A percentile compares a stretch with the other conserved stretches of the same genome.
Evolutionary conservation across 2,797 vertebrate genomes (phyloP).

Genomic region (Melanotaenia parkinsoni): DNA sequence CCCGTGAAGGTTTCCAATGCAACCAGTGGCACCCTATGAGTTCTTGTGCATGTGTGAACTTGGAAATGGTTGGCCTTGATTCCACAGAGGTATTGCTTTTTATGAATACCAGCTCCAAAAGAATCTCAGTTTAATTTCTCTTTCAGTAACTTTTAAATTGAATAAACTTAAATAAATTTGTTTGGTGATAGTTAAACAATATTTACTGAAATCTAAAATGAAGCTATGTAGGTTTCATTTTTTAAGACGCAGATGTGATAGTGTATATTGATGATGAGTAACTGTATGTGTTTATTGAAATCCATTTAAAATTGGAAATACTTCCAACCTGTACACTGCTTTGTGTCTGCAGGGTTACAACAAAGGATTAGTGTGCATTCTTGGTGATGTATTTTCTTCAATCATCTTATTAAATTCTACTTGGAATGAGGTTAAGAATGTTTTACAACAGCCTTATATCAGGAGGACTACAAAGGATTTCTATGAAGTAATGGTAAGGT

Average conservation of each 20-base stretch:
- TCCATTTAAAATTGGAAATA: neutral
- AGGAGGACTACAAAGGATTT: slow-evolving; percentile 14
- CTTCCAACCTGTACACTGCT: neutral
- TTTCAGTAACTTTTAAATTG: no score
- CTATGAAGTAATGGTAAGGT: neutral
- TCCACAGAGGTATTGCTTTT: neutral
- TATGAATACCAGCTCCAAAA: no score
- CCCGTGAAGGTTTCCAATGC: slow-evolving; percentile 41
- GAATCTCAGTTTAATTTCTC: no score
- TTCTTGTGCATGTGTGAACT: slow-evolving; percentile 11
- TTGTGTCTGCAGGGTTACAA: slow-evolving; percentile 6
- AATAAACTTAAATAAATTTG: no score
- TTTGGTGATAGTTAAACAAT: neutral
- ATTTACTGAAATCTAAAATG: neutral
- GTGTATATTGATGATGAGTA: neutral
- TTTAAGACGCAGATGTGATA: neutral
- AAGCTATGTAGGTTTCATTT: neutral
- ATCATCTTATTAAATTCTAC: slow-evolving; percentile 3
- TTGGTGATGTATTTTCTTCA: slow-evolving; percentile 6
- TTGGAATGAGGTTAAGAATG: neutral
- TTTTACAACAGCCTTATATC: slow-evolving; percentile 20
- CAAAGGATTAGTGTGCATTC: slow-evolving; percentile 17
- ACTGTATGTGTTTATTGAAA: slow-evolving; percentile 1
- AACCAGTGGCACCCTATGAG: slow-evolving; percentile 27
- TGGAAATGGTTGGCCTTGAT: slow-evolving; percentile 3